Percentiles rank a stretch among this genome's conserved stretches.
Evolutionary conservation across 2,888 invertebrate genomes (phyloP).

Genomic region (Drosophila vallismaia): DNA sequence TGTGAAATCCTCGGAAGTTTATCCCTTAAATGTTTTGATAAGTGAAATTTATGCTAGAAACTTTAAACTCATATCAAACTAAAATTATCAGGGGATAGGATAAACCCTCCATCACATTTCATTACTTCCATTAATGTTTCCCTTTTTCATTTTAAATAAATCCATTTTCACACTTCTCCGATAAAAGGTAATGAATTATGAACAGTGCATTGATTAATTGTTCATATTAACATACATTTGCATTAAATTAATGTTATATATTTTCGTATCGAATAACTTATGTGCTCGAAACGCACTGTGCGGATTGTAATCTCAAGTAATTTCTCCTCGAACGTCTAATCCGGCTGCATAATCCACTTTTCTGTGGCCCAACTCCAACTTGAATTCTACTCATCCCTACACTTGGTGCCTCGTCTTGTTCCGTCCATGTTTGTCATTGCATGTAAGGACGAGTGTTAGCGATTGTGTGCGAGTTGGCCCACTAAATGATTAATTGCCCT

Average conservation of each 20-base stretch:
- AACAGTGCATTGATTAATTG: too few species aligned
- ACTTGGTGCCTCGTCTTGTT: conserved; percentile 1
- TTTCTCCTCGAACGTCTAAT: conserved; percentile 42
- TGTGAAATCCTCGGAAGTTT: neutral
- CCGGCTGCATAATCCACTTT: conserved; percentile 63
- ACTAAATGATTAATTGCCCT: conserved; percentile 67
- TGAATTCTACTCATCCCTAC: neutral
- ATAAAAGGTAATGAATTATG: too few species aligned
- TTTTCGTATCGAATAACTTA: neutral
- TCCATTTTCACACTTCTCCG: too few species aligned
- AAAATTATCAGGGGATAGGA: too few species aligned
- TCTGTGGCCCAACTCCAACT: conserved; percentile 7
- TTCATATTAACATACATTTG: too few species aligned
- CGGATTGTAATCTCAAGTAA: conserved; percentile 32
- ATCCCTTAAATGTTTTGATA: neutral
- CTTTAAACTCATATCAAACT: too few species aligned
- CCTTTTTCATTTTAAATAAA: too few species aligned
- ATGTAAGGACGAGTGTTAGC: conserved; percentile 40
- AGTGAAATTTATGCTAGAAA: neutral
- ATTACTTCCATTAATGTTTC: too few species aligned
- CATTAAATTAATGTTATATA: too few species aligned
- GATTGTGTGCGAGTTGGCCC: conserved; percentile 25
- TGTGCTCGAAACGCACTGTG: conserved; percentile 6
- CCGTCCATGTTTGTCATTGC: conserved; percentile 19
- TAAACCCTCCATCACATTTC: too few species aligned